A percentile compares a stretch with the other conserved stretches of the same genome.
Conservation (phyloP, 2,113 vertebrate species). For the Siniperca chuatsi region DNA sequence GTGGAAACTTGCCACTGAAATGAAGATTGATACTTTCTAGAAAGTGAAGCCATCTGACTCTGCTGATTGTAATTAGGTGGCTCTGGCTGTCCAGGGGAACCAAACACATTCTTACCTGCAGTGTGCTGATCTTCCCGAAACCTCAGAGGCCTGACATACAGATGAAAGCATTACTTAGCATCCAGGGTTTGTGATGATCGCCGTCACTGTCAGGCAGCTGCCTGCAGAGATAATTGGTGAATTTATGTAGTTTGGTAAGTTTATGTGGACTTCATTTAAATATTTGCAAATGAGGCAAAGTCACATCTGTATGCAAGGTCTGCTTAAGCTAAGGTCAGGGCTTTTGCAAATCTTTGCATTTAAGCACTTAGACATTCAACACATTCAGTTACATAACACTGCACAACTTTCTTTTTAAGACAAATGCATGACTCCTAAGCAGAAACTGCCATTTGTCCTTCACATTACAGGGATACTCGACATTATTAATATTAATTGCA, state of each 20-base stretch:
- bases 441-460: background rate
- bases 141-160: slow-evolving; percentile 36
- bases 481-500: slow-evolving; percentile 17
- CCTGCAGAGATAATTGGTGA: slow-evolving; percentile 40
- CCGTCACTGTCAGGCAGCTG: slow-evolving; percentile 44
- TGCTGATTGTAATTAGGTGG: slow-evolving; percentile 54
- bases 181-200: slow-evolving; percentile 16
- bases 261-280: slow-evolving; percentile 18
- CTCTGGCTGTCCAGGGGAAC: slow-evolving; percentile 59
- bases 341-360: slow-evolving; percentile 21
- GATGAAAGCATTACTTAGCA: slow-evolving; percentile 49
- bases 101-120: slow-evolving; percentile 32
- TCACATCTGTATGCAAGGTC: background rate
- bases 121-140: slow-evolving; percentile 32
- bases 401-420: background rate
- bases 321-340: slow-evolving; percentile 7
- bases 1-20: slow-evolving; percentile 61
- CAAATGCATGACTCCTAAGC: background rate
- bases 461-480: background rate
- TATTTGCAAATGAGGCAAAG: slow-evolving; percentile 25
- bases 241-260: background rate
- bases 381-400: background rate
- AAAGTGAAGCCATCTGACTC: slow-evolving; percentile 69
- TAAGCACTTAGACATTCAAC: background rate
- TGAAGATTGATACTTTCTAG: slow-evolving; percentile 70